A percentile compares a stretch with the other conserved stretches of the same genome.
Conservation (phyloP, 2,797 vertebrate genomes). For the Catharus ustulatus region DNA sequence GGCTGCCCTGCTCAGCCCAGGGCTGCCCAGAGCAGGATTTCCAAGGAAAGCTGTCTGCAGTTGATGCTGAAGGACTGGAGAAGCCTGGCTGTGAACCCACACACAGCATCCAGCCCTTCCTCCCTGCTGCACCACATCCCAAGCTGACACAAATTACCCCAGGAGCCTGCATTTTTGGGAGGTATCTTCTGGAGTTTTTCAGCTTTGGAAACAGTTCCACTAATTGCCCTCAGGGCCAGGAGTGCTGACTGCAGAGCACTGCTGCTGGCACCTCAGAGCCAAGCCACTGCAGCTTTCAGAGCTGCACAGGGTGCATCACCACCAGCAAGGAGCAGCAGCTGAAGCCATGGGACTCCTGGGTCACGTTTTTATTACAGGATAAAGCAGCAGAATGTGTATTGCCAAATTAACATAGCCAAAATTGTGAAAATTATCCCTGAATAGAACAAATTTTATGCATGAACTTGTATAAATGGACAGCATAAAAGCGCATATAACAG, state of each 20-base stretch:
- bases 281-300: not conserved
- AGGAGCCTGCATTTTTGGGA: accelerated
- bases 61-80: not conserved
- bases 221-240: accelerated
- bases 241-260: not conserved
- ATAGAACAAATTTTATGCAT: not conserved
- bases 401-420: not conserved
- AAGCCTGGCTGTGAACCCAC: not conserved
- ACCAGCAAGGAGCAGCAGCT: not conserved
- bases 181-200: not conserved
- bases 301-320: not conserved
- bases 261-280: not conserved
- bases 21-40: accelerated
- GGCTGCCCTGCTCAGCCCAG: not conserved
- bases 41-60: not conserved
- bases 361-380: not conserved
- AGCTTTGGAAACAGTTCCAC: not conserved
- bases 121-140: not conserved
- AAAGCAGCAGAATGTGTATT: not conserved
- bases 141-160: not conserved
- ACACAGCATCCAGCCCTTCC: accelerated
- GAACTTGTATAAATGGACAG: not conserved
- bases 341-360: not conserved
- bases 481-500: not conserved
- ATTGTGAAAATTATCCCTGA: not conserved